Evolutionary conservation across 2,113 vertebrate species (phyloP).

Genomic region (Pygoscelis adeliae): DNA sequence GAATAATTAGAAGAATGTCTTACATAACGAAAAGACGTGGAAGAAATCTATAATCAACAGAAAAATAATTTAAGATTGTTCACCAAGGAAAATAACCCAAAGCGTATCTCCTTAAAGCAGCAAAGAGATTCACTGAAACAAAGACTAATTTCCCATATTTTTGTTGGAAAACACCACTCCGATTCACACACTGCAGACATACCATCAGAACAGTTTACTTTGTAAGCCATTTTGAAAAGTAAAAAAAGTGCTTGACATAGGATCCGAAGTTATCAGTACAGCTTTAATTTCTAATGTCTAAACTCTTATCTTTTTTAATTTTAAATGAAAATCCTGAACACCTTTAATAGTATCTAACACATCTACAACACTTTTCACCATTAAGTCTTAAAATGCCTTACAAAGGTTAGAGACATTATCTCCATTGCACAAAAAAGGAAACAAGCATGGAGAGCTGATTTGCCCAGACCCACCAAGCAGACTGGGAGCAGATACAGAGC

Average conservation of each 20-base stretch:
- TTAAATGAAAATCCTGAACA: neutral
- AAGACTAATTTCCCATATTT: neutral
- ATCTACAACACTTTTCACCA: neutral
- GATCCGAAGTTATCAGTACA: neutral
- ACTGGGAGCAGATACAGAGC: neutral
- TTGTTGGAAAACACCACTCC: neutral
- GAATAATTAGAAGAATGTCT: neutral
- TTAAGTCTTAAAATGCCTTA: neutral
- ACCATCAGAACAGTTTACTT: neutral
- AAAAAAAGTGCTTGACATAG: neutral
- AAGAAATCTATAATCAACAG: conserved; percentile 24
- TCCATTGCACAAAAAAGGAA: neutral
- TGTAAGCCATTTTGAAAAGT: neutral
- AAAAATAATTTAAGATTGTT: conserved; percentile 4
- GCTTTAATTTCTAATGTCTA: neutral
- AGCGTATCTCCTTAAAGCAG: neutral
- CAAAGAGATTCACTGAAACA: neutral
- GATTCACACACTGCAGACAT: neutral
- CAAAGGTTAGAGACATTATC: neutral
- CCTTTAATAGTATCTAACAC: neutral
- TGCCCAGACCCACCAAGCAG: neutral
- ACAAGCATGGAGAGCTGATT: neutral
- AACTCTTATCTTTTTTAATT: neutral
- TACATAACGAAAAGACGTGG: neutral
- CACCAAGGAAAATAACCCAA: neutral